These are phyloP conservation scores for Pocillopora grandis DNA, from an alignment of 92 coral and sea anemone species.

Conservation along the genomic window DNA sequence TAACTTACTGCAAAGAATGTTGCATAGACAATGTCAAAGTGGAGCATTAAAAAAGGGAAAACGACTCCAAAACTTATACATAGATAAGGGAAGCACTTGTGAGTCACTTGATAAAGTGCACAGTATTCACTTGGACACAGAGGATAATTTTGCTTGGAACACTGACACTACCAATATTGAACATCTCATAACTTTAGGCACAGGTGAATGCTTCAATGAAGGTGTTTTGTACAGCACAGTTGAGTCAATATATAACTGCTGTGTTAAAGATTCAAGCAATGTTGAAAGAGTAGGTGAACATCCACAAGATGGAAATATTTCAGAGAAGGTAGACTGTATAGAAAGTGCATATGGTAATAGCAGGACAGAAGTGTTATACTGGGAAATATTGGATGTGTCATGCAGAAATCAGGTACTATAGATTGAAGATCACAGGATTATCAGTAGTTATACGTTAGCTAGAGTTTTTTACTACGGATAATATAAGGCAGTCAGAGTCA, in stretches of 20 bases:
- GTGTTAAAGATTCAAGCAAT: background rate
- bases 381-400: constrained; percentile 17
- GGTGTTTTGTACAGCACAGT: background rate
- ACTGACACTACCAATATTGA: background rate
- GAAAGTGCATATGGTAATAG: background rate
- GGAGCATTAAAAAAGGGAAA: background rate
- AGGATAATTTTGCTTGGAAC: background rate
- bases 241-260: background rate
- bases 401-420: constrained; percentile 11
- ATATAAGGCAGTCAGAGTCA: constrained; percentile 10
- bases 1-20: constrained; percentile 2
- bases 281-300: background rate
- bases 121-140: background rate
- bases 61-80: background rate
- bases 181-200: constrained; percentile 16
- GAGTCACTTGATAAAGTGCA: background rate
- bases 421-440: background rate
- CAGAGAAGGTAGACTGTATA: background rate
- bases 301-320: background rate
- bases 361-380: background rate
- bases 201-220: background rate
- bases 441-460: background rate
- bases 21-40: background rate
- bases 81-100: background rate
- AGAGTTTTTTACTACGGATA: background rate